phyloP scores from a whole-genome alignment of 2,888 invertebrate species.

The Hirtodrosophila cameraria region DNA sequence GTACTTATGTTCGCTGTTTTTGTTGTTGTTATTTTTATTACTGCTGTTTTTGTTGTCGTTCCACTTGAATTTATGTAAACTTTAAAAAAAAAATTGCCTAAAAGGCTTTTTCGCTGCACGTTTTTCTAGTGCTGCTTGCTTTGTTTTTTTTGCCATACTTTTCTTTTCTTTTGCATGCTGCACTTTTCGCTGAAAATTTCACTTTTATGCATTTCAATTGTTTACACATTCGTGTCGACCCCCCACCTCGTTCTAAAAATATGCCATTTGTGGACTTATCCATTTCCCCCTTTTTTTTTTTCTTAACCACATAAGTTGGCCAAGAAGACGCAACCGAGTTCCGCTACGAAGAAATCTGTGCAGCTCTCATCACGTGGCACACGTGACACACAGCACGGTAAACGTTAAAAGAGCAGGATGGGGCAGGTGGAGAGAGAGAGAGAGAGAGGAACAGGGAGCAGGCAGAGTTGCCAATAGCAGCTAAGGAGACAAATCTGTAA shows the following conservation, averaged over 20 bases:
- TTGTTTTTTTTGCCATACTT: constrained; percentile 9
- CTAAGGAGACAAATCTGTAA: constrained; percentile 14
- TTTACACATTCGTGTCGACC: constrained; percentile 23
- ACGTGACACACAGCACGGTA: constrained; percentile 10
- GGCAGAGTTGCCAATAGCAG: not conserved
- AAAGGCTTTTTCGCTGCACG: constrained; percentile 50
- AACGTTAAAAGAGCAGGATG: not conserved
- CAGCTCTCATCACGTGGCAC: constrained; percentile 24
- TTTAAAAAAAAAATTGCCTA: constrained; percentile 41
- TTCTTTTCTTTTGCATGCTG: constrained; percentile 32
- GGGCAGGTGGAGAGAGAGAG: not conserved
- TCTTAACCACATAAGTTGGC: constrained; percentile 32
- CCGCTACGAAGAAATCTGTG: constrained; percentile 18
- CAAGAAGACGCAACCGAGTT: constrained; percentile 6
- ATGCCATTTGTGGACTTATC: not conserved
- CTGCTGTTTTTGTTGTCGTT: constrained; percentile 10
- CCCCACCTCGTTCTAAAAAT: not conserved
- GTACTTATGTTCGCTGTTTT: not conserved
- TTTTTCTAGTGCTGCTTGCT: constrained; percentile 10
- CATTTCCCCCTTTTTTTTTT: not conserved
- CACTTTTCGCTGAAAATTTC: constrained; percentile 53
- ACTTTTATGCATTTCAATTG: constrained; percentile 63
- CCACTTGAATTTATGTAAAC: constrained; percentile 60
- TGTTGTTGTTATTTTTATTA: not conserved
- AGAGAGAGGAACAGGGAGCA: too few relatives aligned